Evolutionary conservation across 1,140 invertebrate species (phyloP), one percentile per base, ranked within the genome.

Genomic region (Drosophila ogumai): DNA sequence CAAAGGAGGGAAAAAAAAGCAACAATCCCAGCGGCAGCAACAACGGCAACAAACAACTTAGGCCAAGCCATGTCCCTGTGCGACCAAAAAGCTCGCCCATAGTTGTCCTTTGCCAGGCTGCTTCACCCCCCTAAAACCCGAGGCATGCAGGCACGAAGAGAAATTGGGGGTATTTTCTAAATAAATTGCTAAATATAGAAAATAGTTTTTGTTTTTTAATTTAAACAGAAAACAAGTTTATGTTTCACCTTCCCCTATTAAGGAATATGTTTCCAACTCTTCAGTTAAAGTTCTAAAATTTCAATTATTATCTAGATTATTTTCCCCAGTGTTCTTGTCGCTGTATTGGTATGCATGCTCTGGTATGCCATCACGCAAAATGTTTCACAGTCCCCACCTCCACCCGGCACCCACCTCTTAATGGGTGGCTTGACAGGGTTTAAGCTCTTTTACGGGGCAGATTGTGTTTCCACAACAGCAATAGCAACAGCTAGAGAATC

Each of bases 381-480:
- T 88, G 88, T 84, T 74, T 75, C 68, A 58, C 52, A 58, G 41
- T 9, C 25, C 67, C 38, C 49, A 10, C 28, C 10, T 1, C 63
- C 12, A 10, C 56, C 15, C 2, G 0, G 22, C 9, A 4, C 66
- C 52, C 68, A 49, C 38, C 88, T 91, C 80, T 82, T 91, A 91
- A 91, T 91, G 88, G 88, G 82, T 91, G 88, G 88, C 88, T 79
- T 91, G 88, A 87, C 88, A 84, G 88, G 88, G 86, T 90, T 90
- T 90, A 90, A 90, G 86, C 86, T 90, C 85, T 86, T 90, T 90
- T 82, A 90, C 81, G 81, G 85, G 68, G 81, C 86, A 90, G 86
- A 90, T 90, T 90, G 86, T 90, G 82, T 90, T 86, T 86, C 86
- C 81, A 61, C 75, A 75, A 78, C 67, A 81, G 58, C 46, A 80